Evolutionary conservation across 2,113 vertebrate species (phyloP), one percentile per base, ranked within the genome.

Genomic region (Perca fluviatilis): DNA sequence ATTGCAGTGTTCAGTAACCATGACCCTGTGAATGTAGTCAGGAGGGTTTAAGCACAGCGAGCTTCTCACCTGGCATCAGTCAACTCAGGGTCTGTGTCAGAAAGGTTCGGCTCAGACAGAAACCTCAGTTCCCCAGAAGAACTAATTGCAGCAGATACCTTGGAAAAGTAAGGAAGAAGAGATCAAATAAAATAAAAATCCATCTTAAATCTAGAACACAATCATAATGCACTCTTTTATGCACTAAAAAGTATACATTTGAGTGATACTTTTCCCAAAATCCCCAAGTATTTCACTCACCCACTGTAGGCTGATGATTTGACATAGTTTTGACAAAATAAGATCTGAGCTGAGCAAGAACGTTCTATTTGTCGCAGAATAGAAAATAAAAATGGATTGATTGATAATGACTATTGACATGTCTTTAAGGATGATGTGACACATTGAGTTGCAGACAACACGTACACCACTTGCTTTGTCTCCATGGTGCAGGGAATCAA

Each of bases 111-210:
- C 81, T 96, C 95, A 0, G 94, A 96, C 75, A 95, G 89, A 83
- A 94, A 94, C 89, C 84, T 93, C 74, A 96, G 94, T 54, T 97
- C 95, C 77, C 94, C 95, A 60, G 96, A 94, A 79, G 94, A 95
- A 91, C 88, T 95, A 73, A 95, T 93, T 36, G 84, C 91, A 93
- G 95, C 94, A 74, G 95, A 95, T 16, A 96, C 93, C 96, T 99
- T 95, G 46, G 89, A 94, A 91, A 91, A 10, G 83, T 25, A 7
- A 91, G 88, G 77, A 68, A 76, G 18, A 36, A 73, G 13, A 54
- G 54, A 33, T n/a, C 58, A 50, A 51, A 56, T 18, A 50, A 87
- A 8, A 60, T 36, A 43, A 40, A 71, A 80, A 74, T 54, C 69
- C 2, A 27, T 18, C 10, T 36, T 15, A n/a, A 43, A 43, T 43